phyloP scores from a whole-genome alignment of 2,113 vertebrate species.

The Morone chrysops region DNA sequence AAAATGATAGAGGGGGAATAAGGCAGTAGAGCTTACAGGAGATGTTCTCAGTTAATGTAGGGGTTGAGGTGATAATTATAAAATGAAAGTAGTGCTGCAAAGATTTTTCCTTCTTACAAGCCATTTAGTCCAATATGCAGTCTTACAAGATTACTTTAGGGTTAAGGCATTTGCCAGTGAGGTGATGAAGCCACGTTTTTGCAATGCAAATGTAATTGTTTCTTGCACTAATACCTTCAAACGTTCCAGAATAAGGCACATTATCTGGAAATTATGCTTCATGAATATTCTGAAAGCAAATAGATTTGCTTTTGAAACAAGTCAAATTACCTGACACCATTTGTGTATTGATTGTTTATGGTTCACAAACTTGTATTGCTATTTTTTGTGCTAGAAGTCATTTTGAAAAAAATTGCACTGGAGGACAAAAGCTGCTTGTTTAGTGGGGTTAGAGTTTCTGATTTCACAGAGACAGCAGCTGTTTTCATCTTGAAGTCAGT shows the following conservation, averaged over 20 bases:
- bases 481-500: conserved; percentile 8
- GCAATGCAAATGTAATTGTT: conserved; percentile 43
- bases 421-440: neutral
- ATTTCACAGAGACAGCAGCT: neutral
- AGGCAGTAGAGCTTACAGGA: conserved; percentile 3
- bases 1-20: conserved; percentile 52
- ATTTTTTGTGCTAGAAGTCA: neutral
- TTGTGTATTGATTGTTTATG: conserved; percentile 7
- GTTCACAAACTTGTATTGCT: conserved; percentile 9
- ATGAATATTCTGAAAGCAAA: conserved; percentile 49
- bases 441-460: too few relatives aligned
- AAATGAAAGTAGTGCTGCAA: conserved; percentile 29
- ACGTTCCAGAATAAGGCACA: conserved; percentile 20
- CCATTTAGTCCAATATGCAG: conserved; percentile 27
- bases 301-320: conserved; percentile 13
- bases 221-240: conserved; percentile 26
- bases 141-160: conserved; percentile 9
- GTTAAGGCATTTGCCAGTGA: neutral
- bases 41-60: conserved; percentile 8
- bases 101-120: conserved; percentile 25
- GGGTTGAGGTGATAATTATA: conserved; percentile 45
- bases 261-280: conserved; percentile 23
- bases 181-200: conserved; percentile 50
- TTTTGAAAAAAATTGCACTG: too few relatives aligned
- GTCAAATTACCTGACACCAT: conserved; percentile 10